Evolutionary conservation across 2,113 vertebrate genomes (phyloP), one percentile per base, ranked within the genome.

Genomic region (Phalacrocorax carbo): DNA sequence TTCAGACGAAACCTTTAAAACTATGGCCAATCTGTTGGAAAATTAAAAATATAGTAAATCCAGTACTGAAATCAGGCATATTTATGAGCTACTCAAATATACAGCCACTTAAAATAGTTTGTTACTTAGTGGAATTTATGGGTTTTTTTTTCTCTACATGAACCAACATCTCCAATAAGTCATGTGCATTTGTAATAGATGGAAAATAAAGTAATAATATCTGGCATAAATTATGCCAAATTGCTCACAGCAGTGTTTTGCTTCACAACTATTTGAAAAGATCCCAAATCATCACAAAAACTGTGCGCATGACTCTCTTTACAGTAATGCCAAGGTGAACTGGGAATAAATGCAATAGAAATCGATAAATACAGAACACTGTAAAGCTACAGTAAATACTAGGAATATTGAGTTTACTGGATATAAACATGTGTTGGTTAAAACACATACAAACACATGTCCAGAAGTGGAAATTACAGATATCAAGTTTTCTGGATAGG

Each of bases 31-130:
- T 76, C 65, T 82, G 65, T 36, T 66, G 87, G 76, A 96, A 94
- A 72, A 78, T 95, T 96, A 93, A 96, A 96, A 92, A 93, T 76
- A 86, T 38, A 87, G 86, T 86, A 87, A 94, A 95, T 54, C 42
- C 29, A 70, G 34, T 75, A 32, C 19, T 85, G 54, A 91, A 94
- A 93, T 76, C 27, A 78, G 64, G n/a, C 60, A 73, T 80, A 68
- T 92, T 95, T 96, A 93, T 86, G 71, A 82, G 40, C 58, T 94
- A 51, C 19, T 95, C 58, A 95, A 76, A 81, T 93, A 90, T 73
- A 65, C 13, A 90, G n/a, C 38, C 15, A 44, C 73, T 96, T 85
- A 57, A 93, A 95, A 86, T 44, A 82, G 64, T 86, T 96, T 95
- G 58, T 29, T 89, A 66, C 40, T 86, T 62, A 29, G n/a, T 61